Percentiles rank a stretch among this genome's conserved stretches.
phyloP scores from a whole-genome alignment of 1,140 invertebrate species.

The Pseudomyrmex gracilis region DNA sequence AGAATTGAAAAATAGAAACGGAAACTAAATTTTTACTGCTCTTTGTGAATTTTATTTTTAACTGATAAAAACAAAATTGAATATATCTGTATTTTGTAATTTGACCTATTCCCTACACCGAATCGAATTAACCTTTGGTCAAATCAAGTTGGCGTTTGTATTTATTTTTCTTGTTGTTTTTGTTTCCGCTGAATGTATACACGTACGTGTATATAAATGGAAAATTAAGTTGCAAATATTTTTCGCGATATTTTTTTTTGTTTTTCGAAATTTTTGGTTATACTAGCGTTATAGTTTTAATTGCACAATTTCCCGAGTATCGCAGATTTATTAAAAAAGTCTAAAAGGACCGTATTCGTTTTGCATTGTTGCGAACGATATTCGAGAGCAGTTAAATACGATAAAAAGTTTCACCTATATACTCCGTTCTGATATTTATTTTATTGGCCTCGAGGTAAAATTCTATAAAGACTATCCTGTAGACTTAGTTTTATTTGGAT shows the following conservation, averaged over 20 bases:
- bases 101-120: neutral
- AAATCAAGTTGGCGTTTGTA: neutral
- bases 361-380: neutral
- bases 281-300: slow-evolving; percentile 1
- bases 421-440: neutral
- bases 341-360: neutral
- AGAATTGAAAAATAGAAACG: neutral
- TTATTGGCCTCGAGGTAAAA: neutral
- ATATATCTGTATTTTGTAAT: slow-evolving; percentile 11
- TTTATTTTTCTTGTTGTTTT: neutral
- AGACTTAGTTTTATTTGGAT: too few species aligned
- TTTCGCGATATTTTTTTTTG: too few species aligned
- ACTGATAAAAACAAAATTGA: neutral
- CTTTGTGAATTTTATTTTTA: neutral
- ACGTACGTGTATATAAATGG: too few species aligned
- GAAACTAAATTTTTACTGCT: neutral
- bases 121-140: neutral
- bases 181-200: too few species aligned
- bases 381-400: neutral
- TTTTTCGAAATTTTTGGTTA: neutral
- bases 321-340: neutral
- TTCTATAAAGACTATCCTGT: too few species aligned
- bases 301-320: neutral
- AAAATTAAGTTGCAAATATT: too few species aligned
- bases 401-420: neutral